A percentile compares a stretch with the other conserved stretches of the same genome.
Evolutionary conservation across 2,797 vertebrate species (phyloP).

Genomic region (Mormyrus proboscirostris): DNA sequence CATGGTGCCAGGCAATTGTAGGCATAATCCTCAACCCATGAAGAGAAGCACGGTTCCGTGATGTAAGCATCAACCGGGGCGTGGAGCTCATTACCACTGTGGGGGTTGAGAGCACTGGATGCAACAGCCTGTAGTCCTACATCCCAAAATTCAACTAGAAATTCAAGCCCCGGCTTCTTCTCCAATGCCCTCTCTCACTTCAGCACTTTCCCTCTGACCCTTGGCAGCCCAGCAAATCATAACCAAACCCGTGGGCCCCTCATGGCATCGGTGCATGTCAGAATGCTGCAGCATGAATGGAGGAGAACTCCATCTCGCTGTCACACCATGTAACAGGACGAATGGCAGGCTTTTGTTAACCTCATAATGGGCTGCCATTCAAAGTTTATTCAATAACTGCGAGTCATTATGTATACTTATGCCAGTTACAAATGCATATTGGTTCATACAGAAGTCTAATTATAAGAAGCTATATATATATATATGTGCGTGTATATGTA

Average conservation of each 20-base stretch:
- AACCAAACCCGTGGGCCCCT: not conserved
- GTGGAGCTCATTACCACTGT: not conserved
- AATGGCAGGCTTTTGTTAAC: not conserved
- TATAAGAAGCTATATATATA: not conserved
- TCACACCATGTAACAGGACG: not conserved
- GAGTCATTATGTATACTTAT: conserved; percentile 6
- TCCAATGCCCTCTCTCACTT: not conserved
- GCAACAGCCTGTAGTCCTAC: not conserved
- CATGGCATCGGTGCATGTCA: not conserved
- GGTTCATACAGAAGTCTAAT: not conserved
- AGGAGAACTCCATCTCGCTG: conserved; percentile 4
- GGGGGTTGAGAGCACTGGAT: not conserved
- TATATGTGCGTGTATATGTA: not conserved
- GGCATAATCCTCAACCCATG: not conserved
- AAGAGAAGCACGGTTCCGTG: not conserved
- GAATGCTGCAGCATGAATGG: not conserved
- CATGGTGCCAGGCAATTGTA: not conserved
- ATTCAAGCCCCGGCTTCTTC: not conserved
- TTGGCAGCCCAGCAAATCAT: not conserved
- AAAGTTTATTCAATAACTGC: not conserved
- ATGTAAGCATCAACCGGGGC: not conserved
- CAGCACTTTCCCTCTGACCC: not conserved
- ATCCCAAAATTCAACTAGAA: not conserved
- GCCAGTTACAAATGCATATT: conserved; percentile 9
- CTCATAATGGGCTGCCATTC: not conserved